Evolutionary conservation across 2,797 vertebrate genomes (phyloP).

Genomic region (Catostomus latipinnis): DNA sequence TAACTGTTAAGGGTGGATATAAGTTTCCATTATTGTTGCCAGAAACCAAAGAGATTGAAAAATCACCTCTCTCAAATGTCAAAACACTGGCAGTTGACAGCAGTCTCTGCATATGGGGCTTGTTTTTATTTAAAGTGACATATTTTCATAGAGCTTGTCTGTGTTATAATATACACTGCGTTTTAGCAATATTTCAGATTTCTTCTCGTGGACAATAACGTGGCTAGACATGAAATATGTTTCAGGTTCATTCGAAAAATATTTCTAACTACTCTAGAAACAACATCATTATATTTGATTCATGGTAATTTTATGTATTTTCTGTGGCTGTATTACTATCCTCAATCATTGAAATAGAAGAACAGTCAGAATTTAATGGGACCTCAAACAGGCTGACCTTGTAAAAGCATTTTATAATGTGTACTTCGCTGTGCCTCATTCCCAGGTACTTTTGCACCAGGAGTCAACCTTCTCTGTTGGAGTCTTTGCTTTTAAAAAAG

Average conservation of each 20-base stretch:
- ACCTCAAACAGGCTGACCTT: constrained; percentile 16
- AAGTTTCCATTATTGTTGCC: constrained; percentile 49
- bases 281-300: constrained; percentile 51
- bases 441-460: constrained; percentile 15
- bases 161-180: constrained; percentile 27
- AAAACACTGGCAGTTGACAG: constrained; percentile 45
- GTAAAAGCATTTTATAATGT: constrained; percentile 19
- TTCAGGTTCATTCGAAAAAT: constrained; percentile 25
- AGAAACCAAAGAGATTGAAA: constrained; percentile 50
- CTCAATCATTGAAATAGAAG: constrained; percentile 20
- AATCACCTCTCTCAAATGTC: constrained; percentile 43
- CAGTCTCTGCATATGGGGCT: constrained; percentile 36
- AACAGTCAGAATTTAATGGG: constrained; percentile 31
- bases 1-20: constrained; percentile 47
- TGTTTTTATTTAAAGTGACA: constrained; percentile 56
- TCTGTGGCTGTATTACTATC: constrained; percentile 23
- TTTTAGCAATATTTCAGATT: constrained; percentile 49
- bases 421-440: constrained; percentile 5
- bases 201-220: constrained; percentile 23
- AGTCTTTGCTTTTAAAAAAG: constrained; percentile 64
- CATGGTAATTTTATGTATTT: constrained; percentile 47
- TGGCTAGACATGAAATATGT: constrained; percentile 38
- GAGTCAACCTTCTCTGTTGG: constrained; percentile 38
- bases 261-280: constrained; percentile 20
- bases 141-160: constrained; percentile 60